Evolutionary conservation across 2,888 invertebrate genomes (phyloP), one percentile per base, ranked within the genome.

Genomic region (Mesoligia furuncula): DNA sequence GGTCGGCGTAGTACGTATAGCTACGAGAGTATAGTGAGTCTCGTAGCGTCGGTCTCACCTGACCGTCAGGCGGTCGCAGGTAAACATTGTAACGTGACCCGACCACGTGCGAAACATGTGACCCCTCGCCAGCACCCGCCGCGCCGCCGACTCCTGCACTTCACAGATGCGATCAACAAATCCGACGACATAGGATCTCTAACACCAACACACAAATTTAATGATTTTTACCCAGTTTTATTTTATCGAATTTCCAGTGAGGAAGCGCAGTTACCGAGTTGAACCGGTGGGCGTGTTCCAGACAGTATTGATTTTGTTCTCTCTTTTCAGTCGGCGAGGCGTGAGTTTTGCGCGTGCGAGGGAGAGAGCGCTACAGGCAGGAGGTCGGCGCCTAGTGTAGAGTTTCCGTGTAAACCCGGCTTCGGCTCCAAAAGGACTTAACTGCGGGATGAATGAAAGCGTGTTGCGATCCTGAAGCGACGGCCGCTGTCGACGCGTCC

Each of bases 401-500:
- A 94, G 94, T 95, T 95, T 95, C 94, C 93, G 94, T 95, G 96
- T 96, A 95, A 94, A 95, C 92, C 92, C 85, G 75, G 82, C 86
- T 77, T 85, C 87, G 89, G 91, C 85, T 87, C 85, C 90, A 89
- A 91, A 95, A 95, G 91, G 94, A 89, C 94, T 92, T 95, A 96
- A 92, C 92, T 93, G 90, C 88, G 93, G 96, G 95, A 96, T 96
- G 96, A 96, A 96, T 96, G 96, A 95, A 97, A 94, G 94, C 96
- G 93, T 96, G 97, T 91, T 96, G 96, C 96, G 96, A 96, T 94
- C 94, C 95, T 92, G 96, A 96, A 94, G 95, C 97, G 92, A 95
- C 95, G 94, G 95, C 94, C 91, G 97, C 95, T 93, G 96, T 96
- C 94, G 96, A 95, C 94, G 95, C 95, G 91, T 93, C 95, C 92